These are phyloP conservation scores for Spilogale gracilis DNA, from an alignment of 2,113 vertebrate genomes.

Conservation along the genomic window DNA sequence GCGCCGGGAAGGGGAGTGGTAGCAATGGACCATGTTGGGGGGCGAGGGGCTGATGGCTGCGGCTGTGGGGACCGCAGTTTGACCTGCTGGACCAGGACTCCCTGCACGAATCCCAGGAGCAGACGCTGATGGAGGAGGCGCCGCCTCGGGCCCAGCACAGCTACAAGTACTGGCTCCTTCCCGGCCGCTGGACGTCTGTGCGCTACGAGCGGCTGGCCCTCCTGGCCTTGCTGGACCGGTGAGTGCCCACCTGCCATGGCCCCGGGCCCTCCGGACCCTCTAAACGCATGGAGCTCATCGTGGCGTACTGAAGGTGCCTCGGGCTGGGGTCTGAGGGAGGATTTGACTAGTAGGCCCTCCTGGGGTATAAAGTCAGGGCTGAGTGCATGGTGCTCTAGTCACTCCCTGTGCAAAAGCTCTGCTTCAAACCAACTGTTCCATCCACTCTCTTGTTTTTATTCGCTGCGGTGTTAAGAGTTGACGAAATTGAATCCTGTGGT, in stretches of 20 bases:
- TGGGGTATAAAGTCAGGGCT: neutral
- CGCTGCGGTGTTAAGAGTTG: neutral
- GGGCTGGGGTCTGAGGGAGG: neutral
- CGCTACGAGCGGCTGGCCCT: constrained; percentile 90
- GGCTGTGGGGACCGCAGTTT: constrained; percentile 88
- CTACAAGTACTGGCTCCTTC: constrained; percentile 90
- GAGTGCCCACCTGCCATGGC: constrained; percentile 2
- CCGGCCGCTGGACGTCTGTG: constrained; percentile 89
- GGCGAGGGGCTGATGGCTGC: constrained; percentile 72
- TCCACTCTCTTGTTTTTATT: rapidly evolving
- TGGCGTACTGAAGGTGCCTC: rapidly evolving
- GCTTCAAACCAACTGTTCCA: rapidly evolving
- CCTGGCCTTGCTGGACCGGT: constrained; percentile 90
- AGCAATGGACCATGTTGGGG: neutral
- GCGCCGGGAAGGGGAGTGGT: neutral
- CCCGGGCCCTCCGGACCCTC: neutral
- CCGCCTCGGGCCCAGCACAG: constrained; percentile 89
- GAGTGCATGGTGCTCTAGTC: rapidly evolving
- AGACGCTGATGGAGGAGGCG: constrained; percentile 95
- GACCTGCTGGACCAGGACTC: constrained; percentile 95
- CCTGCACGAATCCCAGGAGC: constrained; percentile 95
- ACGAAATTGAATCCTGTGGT: neutral
- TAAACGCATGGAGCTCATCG: neutral
- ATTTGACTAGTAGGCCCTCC: neutral
- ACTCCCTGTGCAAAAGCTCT: neutral